These are phyloP conservation scores for Decapterus maruadsi DNA, from an alignment of 2,797 vertebrate genomes.

Conservation along the genomic window DNA sequence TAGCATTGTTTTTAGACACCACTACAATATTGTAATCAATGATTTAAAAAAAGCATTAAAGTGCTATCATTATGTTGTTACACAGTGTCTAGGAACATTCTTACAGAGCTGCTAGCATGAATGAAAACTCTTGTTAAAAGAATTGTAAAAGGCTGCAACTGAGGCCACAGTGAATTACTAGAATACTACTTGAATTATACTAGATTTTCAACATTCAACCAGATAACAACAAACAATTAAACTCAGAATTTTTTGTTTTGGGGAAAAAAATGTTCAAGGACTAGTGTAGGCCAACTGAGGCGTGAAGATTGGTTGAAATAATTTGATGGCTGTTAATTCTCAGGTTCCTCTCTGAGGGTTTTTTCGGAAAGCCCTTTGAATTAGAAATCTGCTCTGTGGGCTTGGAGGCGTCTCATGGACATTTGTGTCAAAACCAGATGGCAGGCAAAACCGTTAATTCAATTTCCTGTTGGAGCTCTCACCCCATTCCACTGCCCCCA, in stretches of 20 bases:
- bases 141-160: not conserved
- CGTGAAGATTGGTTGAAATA: not conserved
- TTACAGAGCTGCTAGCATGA: not conserved
- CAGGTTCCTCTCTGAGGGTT: not conserved
- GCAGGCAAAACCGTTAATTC: slow-evolving; percentile 44
- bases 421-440: slow-evolving; percentile 51
- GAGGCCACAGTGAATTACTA: too few relatives aligned
- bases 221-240: not conserved
- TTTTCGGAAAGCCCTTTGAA: slow-evolving; percentile 9
- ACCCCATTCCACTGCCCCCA: slow-evolving; percentile 17
- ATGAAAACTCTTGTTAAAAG: not conserved
- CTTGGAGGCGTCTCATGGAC: slow-evolving; percentile 38
- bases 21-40: too few relatives aligned
- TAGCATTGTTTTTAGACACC: too few relatives aligned
- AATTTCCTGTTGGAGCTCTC: slow-evolving; percentile 45
- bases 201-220: not conserved
- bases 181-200: not conserved
- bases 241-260: not conserved
- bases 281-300: not conserved
- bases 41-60: too few relatives aligned
- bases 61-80: not conserved
- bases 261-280: not conserved
- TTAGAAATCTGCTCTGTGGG: slow-evolving; percentile 18
- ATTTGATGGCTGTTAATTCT: slow-evolving; percentile 2
- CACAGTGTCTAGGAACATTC: not conserved